Conservation (phyloP, 2,888 invertebrate genomes). For the Leptura quadrifasciata region DNA sequence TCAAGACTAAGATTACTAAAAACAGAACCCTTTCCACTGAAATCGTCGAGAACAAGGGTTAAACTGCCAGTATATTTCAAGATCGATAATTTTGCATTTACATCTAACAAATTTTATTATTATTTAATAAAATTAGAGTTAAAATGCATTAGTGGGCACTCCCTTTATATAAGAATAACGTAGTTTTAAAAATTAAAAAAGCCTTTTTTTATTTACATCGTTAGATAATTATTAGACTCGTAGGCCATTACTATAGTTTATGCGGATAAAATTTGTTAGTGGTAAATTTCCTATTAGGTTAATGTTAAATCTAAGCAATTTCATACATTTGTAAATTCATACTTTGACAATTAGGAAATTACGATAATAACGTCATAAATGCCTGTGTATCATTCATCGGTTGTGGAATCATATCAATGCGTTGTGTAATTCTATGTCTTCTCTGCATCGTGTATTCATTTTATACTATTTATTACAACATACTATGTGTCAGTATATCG, state of each 20-base stretch:
- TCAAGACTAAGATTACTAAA: slow-evolving; percentile 85
- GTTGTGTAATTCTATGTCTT: slow-evolving; percentile 41
- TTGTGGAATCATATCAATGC: slow-evolving; percentile 57
- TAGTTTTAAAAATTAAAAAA: slow-evolving; percentile 28
- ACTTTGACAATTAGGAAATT: slow-evolving; percentile 49
- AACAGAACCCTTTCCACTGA: slow-evolving; percentile 83
- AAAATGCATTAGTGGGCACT: slow-evolving; percentile 34
- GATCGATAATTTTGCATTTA: slow-evolving; percentile 40
- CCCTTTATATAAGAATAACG: slow-evolving; percentile 15
- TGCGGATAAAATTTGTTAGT: slow-evolving; percentile 52
- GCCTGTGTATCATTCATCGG: slow-evolving; percentile 46
- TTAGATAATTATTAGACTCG: slow-evolving; percentile 23
- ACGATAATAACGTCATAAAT: slow-evolving; percentile 16
- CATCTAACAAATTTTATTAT: slow-evolving; percentile 53
- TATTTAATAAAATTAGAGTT: slow-evolving; percentile 12
- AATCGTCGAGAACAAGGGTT: slow-evolving; percentile 89
- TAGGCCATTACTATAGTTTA: slow-evolving; percentile 37
- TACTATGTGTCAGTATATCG: slow-evolving; percentile 44
- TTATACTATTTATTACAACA: slow-evolving; percentile 50
- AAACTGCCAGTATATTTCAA: slow-evolving; percentile 68
- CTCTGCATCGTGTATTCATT: slow-evolving; percentile 45
- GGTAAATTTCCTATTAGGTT: slow-evolving; percentile 49
- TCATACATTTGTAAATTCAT: slow-evolving; percentile 63
- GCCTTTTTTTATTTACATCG: slow-evolving; percentile 41
- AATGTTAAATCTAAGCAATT: slow-evolving; percentile 59